Evolutionary conservation across 2,888 invertebrate species (phyloP).

Genomic region (Calameuta pallipes): DNA sequence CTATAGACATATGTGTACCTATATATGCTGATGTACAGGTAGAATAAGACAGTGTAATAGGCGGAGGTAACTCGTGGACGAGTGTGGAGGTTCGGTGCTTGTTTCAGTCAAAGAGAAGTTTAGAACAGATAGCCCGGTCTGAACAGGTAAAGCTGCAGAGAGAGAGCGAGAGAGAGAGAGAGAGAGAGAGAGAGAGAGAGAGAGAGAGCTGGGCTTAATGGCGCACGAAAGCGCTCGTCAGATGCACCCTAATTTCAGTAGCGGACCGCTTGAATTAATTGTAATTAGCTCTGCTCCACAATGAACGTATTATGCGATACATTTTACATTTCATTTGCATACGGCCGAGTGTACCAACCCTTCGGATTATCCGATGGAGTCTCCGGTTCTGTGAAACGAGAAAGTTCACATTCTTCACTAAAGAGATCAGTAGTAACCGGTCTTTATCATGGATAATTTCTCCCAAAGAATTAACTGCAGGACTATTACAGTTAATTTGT

Average conservation of each 20-base stretch:
- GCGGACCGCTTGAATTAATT: slow-evolving; percentile 28
- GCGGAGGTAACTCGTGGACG: background rate
- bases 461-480: background rate
- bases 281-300: slow-evolving; percentile 33
- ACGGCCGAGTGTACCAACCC: slow-evolving; percentile 5
- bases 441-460: background rate
- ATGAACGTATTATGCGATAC: slow-evolving; percentile 33
- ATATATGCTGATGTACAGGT: background rate
- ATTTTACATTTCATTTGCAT: slow-evolving; percentile 42
- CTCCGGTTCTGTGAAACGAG: background rate
- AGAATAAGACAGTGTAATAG: background rate
- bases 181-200: no score
- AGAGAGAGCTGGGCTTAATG: background rate
- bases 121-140: background rate
- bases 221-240: background rate
- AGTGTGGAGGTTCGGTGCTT: background rate
- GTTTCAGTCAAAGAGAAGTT: background rate
- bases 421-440: background rate
- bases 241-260: background rate
- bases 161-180: no score
- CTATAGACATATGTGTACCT: background rate
- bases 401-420: background rate
- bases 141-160: background rate
- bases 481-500: background rate
- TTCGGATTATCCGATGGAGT: background rate